These are phyloP conservation scores for Xiphias gladius DNA, from an alignment of 2,113 vertebrate genomes.

Conservation along the genomic window DNA sequence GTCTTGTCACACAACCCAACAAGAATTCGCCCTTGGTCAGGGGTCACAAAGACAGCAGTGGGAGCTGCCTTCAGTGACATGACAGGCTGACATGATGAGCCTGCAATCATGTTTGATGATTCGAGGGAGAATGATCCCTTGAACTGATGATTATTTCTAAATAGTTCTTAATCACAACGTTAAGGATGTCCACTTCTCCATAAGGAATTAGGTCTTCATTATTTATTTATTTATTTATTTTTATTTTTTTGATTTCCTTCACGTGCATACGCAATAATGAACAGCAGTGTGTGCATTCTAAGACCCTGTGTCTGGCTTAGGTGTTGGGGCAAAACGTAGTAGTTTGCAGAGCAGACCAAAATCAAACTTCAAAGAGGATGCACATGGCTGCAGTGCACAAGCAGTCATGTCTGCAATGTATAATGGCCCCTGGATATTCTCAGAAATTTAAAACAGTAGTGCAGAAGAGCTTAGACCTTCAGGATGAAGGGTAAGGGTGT, in stretches of 20 bases:
- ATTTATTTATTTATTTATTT: neutral
- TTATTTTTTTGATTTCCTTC: neutral
- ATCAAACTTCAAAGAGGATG: neutral
- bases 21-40: constrained; percentile 20
- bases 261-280: neutral
- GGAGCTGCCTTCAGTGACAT: neutral
- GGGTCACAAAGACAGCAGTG: constrained; percentile 10
- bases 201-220: neutral
- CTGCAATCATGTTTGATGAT: neutral
- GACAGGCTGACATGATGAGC: neutral
- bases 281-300: neutral
- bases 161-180: neutral
- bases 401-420: too few relatives aligned
- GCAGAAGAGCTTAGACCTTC: too few relatives aligned
- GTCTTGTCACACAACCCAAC: constrained; percentile 49
- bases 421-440: too few relatives aligned
- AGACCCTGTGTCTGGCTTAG: neutral
- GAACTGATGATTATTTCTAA: neutral
- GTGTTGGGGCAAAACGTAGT: too few relatives aligned
- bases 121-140: neutral
- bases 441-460: too few relatives aligned
- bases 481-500: too few relatives aligned
- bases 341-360: too few relatives aligned
- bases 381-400: neutral
- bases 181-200: neutral